Evolutionary conservation across 2,888 invertebrate genomes (phyloP).

Genomic region (Pollenia griseotomentosa): DNA sequence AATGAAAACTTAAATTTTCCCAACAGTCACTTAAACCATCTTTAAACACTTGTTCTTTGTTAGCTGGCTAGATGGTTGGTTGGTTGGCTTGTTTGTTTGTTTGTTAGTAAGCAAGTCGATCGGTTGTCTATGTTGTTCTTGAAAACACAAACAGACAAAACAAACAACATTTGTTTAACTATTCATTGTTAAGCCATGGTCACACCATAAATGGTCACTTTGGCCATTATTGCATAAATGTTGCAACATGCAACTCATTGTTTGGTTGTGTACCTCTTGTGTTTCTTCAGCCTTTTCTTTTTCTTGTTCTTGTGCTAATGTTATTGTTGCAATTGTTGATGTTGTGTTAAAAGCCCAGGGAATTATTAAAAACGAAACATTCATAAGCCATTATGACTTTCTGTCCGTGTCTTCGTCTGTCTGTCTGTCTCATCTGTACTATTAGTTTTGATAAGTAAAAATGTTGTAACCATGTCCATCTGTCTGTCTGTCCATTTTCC

Average conservation of each 20-base stretch:
- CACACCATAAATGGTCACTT: constrained; percentile 67
- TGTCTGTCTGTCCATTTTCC: constrained; percentile 8
- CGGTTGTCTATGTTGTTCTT: too few species aligned
- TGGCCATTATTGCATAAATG: constrained; percentile 64
- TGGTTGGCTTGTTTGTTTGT: background rate
- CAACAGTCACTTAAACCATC: constrained; percentile 55
- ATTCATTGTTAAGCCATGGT: constrained; percentile 64
- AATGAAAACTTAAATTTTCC: constrained; percentile 19
- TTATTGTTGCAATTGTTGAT: constrained; percentile 50
- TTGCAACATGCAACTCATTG: constrained; percentile 59
- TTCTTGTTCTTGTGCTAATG: constrained; percentile 4
- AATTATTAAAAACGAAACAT: constrained; percentile 63
- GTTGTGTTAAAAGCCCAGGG: constrained; percentile 63
- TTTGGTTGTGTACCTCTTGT: constrained; percentile 2
- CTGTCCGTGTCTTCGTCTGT: background rate
- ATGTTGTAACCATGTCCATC: constrained; percentile 54
- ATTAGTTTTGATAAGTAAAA: constrained; percentile 39
- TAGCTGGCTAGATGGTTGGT: constrained; percentile 21
- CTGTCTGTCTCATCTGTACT: constrained; percentile 42
- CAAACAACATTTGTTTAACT: constrained; percentile 36
- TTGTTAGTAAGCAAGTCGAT: too few species aligned
- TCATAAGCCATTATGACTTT: constrained; percentile 13
- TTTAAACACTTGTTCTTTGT: constrained; percentile 64
- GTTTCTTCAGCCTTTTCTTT: background rate
- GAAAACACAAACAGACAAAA: constrained; percentile 5